Evolutionary conservation across 92 coral and sea anemone genomes (phyloP).

Genomic region (Epizoanthus stellaris): DNA sequence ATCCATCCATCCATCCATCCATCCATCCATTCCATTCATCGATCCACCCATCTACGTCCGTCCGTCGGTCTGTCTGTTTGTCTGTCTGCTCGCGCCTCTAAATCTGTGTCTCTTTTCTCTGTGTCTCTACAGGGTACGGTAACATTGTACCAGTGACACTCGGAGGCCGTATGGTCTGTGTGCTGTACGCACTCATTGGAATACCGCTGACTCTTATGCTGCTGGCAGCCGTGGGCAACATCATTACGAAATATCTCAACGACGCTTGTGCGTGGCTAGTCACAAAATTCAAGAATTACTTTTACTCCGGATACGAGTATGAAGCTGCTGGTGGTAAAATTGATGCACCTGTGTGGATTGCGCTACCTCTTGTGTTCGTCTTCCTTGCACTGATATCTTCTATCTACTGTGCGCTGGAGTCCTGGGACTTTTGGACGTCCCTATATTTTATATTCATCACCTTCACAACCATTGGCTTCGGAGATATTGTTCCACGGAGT

Average conservation of each 20-base stretch:
- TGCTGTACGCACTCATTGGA: conserved; percentile 85
- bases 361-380: conserved; percentile 76
- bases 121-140: conserved; percentile 75
- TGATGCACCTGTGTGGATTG: conserved; percentile 92
- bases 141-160: conserved; percentile 84
- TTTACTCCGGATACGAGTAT: conserved; percentile 71
- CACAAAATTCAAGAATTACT: conserved; percentile 60
- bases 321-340: conserved; percentile 78
- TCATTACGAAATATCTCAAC: conserved; percentile 78
- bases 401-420: conserved; percentile 85
- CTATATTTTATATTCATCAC: conserved; percentile 90
- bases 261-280: conserved; percentile 87
- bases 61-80: background rate
- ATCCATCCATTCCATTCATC: background rate
- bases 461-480: conserved; percentile 93
- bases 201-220: conserved; percentile 96
- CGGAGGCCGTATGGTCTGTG: conserved; percentile 87
- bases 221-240: conserved; percentile 86
- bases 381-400: conserved; percentile 83
- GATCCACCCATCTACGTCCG: too few relatives aligned
- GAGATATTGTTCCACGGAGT: conserved; percentile 87
- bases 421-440: conserved; percentile 95
- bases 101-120: background rate
- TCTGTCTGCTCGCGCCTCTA: background rate
- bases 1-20: background rate